Percentiles rank a stretch among this genome's conserved stretches.
These are phyloP conservation scores for Dynastes hyllus DNA, from an alignment of 2,888 invertebrate genomes.

Conservation along the genomic window DNA sequence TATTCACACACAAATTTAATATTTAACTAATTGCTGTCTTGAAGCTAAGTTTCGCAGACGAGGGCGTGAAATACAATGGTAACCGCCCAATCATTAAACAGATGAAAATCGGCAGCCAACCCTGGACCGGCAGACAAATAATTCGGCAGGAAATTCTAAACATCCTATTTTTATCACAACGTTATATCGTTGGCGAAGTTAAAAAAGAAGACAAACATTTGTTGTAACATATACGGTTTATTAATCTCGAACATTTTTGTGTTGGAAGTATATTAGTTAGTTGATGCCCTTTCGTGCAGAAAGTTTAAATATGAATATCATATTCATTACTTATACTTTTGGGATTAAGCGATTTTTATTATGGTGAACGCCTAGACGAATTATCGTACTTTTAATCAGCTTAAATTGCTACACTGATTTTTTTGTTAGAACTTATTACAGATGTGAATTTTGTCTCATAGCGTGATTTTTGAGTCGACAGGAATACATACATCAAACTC, in stretches of 20 bases:
- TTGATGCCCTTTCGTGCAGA: neutral
- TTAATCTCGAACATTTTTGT: conserved; percentile 11
- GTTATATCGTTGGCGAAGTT: conserved; percentile 34
- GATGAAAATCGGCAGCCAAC: conserved; percentile 47
- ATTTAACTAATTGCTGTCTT: conserved; percentile 40
- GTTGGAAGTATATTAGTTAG: conserved; percentile 13
- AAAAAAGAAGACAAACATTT: conserved; percentile 38
- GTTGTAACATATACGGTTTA: conserved; percentile 44
- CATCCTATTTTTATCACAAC: conserved; percentile 46
- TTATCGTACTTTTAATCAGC: too few relatives aligned
- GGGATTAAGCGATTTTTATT: too few relatives aligned
- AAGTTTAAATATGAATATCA: too few relatives aligned
- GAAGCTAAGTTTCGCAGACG: conserved; percentile 35
- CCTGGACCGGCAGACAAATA: conserved; percentile 43
- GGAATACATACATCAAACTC: too few relatives aligned
- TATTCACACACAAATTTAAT: conserved; percentile 36
- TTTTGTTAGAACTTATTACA: too few relatives aligned
- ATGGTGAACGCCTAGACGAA: too few relatives aligned
- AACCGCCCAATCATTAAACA: conserved; percentile 51
- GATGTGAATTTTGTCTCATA: too few relatives aligned
- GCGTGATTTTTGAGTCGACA: too few relatives aligned
- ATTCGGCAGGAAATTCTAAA: conserved; percentile 44
- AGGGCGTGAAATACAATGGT: conserved; percentile 41
- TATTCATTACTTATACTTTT: too few relatives aligned
- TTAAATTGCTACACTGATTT: too few relatives aligned